These are phyloP conservation scores for Iselma pallidipennis DNA, from an alignment of 2,888 invertebrate genomes.

Conservation along the genomic window DNA sequence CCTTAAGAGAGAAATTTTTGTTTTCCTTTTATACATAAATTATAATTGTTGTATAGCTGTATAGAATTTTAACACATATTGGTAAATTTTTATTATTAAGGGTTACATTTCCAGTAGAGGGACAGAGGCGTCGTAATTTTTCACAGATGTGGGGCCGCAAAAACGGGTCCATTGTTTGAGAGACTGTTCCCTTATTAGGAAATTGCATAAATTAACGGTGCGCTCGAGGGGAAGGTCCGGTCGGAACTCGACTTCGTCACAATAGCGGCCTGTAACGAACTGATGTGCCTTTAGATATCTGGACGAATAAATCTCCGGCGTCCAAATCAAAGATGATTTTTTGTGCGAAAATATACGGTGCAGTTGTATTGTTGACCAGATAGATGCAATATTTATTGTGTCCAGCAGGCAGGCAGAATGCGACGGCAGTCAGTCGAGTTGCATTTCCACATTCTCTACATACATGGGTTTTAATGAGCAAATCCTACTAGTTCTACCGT, in stretches of 20 bases:
- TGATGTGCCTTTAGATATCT: conserved; percentile 49
- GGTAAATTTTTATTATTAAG: not conserved
- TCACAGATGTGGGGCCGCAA: conserved; percentile 27
- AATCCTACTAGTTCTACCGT: conserved; percentile 43
- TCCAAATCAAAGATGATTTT: conserved; percentile 52
- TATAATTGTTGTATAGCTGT: too few relatives aligned
- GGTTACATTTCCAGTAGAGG: not conserved
- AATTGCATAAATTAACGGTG: conserved; percentile 51
- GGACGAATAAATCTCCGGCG: conserved; percentile 49
- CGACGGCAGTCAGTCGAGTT: conserved; percentile 52
- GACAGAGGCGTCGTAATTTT: not conserved
- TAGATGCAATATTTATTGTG: conserved; percentile 55
- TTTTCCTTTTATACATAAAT: too few relatives aligned
- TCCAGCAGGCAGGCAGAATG: conserved; percentile 55
- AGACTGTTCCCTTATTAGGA: conserved; percentile 49
- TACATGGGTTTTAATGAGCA: conserved; percentile 57
- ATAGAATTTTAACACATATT: too few relatives aligned
- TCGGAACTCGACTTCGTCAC: conserved; percentile 36
- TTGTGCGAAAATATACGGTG: conserved; percentile 51
- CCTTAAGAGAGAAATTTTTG: not conserved
- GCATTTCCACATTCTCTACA: conserved; percentile 57
- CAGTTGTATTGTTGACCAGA: conserved; percentile 54
- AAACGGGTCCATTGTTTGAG: conserved; percentile 44
- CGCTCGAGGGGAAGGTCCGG: conserved; percentile 28
- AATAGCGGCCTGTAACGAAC: conserved; percentile 49